phyloP scores from a whole-genome alignment of 2,888 invertebrate genomes.

The Brachynemurus nebulosus region DNA sequence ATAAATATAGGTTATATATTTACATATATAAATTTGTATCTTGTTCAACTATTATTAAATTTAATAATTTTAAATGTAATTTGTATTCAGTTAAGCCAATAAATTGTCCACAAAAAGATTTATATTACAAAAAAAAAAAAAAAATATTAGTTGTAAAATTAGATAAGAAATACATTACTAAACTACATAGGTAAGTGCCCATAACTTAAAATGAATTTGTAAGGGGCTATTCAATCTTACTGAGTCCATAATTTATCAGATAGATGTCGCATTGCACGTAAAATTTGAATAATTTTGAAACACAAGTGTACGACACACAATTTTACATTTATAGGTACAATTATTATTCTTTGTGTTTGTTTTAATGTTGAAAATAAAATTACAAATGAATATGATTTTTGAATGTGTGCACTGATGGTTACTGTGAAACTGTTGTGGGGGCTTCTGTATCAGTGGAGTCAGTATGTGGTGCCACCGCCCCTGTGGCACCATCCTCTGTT shows the following conservation, averaged over 20 bases:
- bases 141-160: neutral
- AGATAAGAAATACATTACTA: neutral
- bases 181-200: slow-evolving; percentile 7
- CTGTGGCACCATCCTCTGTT: slow-evolving; percentile 20
- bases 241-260: too few species aligned
- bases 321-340: neutral
- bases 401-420: too few species aligned
- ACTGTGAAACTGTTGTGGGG: slow-evolving; percentile 5
- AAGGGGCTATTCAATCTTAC: too few species aligned
- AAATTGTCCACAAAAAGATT: neutral
- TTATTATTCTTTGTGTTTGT: neutral
- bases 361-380: neutral
- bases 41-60: too few species aligned
- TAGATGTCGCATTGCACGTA: too few species aligned
- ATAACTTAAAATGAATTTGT: too few species aligned
- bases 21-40: too few species aligned
- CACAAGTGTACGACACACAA: slow-evolving; percentile 1
- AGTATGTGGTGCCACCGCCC: slow-evolving; percentile 4
- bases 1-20: slow-evolving; percentile 1
- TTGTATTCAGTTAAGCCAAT: too few species aligned
- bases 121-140: neutral
- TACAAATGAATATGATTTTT: too few species aligned
- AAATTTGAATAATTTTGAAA: slow-evolving; percentile 9
- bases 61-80: too few species aligned
- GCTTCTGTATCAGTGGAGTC: slow-evolving; percentile 1